Base-by-base conservation (phyloP, 2,797 vertebrate genomes). In the Notolabrus celidotus region DNA sequence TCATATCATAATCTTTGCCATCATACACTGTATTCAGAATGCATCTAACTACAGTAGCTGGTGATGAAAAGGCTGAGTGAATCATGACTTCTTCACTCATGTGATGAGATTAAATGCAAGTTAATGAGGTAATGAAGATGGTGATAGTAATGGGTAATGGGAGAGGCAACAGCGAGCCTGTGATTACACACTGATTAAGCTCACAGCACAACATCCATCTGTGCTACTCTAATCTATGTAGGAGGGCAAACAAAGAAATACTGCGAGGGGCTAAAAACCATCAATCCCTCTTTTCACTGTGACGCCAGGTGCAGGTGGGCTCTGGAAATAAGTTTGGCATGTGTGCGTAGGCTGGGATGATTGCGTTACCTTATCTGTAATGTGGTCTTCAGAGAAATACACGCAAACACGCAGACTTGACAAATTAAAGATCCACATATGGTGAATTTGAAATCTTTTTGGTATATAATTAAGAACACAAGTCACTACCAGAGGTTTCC, bases 171-270 rank as follows among this genome's bases (percentile, higher is more conserved):
- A 79, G 34, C 11, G 27, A 80, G 71, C 67, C 74, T 56, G 57
- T 91, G 90, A 92, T 91, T 91, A 89, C 79, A 86, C 86, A 83
- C 78, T 86, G 89, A 93, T 92, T 88, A 90, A 81, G 80, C 38
- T 71, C 60, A 75, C 53, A 80, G 67, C 55, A 77, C 80, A 83
- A 79, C 88, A 92, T 90, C 67, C 45, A 88, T 93, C 85, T 86
- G 12, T 36, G 34, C 43, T 57, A 41, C 64, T 77, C 19, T 68
- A 83, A 88, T 83, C 65, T 82, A 73, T 29, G 14, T 31, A 63
- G 58, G 46, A 25, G 46, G 39, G 41, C 25, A n/a, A n/a, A 42
- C 42, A 77, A 57, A 68, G 22, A 72, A 59, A 59, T 38, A 71
- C 45, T 71, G 15, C 23, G 38, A 46, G 17, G 20, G 25, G 38